Evolutionary conservation across 2,797 vertebrate species (phyloP).

Genomic region (Anniella stebbinsi): DNA sequence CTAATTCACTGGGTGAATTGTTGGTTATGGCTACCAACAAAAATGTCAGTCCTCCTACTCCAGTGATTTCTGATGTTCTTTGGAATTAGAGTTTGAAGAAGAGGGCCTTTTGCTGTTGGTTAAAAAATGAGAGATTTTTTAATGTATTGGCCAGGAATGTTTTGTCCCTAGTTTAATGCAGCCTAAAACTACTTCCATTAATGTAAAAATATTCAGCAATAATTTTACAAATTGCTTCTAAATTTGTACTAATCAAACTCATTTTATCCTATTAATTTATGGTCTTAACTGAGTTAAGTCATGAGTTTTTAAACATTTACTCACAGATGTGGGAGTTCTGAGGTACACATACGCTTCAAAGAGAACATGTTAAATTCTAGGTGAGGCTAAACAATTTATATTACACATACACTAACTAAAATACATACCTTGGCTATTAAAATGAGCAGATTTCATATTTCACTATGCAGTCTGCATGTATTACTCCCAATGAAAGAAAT

Average conservation of each 20-base stretch:
- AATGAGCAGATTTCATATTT: not conserved
- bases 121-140: not conserved
- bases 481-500: not conserved
- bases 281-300: not conserved
- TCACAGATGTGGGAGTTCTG: not conserved
- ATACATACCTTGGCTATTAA: not conserved
- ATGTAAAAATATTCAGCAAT: not conserved
- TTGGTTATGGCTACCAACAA: not conserved
- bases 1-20: not conserved
- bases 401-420: not conserved
- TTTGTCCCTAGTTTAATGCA: not conserved
- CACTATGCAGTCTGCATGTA: not conserved
- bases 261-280: not conserved
- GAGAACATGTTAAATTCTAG: not conserved
- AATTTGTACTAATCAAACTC: not conserved
- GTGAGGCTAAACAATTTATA: not conserved
- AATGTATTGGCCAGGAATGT: constrained; percentile 16
- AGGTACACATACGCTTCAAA: not conserved
- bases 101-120: not conserved
- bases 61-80: not conserved
- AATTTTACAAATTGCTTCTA: not conserved
- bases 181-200: not conserved
- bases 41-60: not conserved
- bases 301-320: not conserved
- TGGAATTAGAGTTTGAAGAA: not conserved